Base-by-base conservation (phyloP, 2,888 invertebrate genomes). In the Blastobasis lacticolella region DNA sequence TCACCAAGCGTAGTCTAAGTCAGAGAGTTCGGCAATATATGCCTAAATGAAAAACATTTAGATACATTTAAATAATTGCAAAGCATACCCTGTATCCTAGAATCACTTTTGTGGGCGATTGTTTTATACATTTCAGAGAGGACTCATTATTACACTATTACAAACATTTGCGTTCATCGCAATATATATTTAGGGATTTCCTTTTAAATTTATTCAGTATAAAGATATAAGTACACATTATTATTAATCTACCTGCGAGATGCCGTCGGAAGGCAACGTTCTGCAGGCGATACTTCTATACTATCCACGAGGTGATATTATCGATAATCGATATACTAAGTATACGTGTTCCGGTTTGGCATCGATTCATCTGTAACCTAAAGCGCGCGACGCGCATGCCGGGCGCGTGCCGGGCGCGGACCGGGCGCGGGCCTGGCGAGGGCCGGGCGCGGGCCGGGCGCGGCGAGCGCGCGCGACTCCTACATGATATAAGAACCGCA, bases 71-170 rank as follows among this genome's bases (percentile, higher is more conserved):
- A 93, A 93, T 93, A 94, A 94, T 94, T 94, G 94, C 94, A 94
- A 94, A 94, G 94, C 94, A 93, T 95, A 95, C 95, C 95, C 95
- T 95, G 95, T 95, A 94, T 94, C 94, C 94, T 94, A 94, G 91
- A 92, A 92, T 93, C 92, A 92, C 92, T 91, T 89, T 90, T 89
- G 90, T 89, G 90, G 90, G 90, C 90, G 84, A 87, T 88, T 77
- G 81, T 81, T 79, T 83, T 81, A 75, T 81, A 81, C 78, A 84
- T 83, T 23, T 85, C 83, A 79, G 86, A 84, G 78, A 82, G 84
- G 82, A 82, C 77, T 77, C 78, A 77, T 78, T 78, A 74, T 70
- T 81, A 23, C 23, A 23, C 78, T 83, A 83, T 81, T 79, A 81
- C 73, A 75, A 78, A 81, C 72, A 74, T 78, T 75, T 75, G 83